Evolutionary conservation across 2,797 vertebrate genomes (phyloP).

Genomic region (Eospalax fontanierii): DNA sequence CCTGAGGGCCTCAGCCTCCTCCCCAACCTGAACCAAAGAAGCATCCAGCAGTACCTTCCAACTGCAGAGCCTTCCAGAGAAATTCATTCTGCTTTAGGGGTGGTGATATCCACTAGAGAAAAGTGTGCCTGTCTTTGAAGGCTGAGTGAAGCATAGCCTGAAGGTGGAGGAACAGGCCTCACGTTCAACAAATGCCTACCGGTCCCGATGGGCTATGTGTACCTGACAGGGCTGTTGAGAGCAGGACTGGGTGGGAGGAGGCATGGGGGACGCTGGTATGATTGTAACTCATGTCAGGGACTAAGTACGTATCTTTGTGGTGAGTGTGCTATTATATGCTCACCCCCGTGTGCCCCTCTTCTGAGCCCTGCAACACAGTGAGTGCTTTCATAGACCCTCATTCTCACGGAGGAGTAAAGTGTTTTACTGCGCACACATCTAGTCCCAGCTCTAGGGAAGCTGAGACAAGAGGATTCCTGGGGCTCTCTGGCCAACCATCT

Average conservation of each 20-base stretch:
- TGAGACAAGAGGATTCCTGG: background rate
- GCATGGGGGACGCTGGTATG: background rate
- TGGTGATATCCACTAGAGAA: background rate
- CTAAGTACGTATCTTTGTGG: background rate
- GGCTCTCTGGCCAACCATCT: background rate
- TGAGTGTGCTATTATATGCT: background rate
- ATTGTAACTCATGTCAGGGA: background rate
- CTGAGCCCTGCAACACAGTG: background rate
- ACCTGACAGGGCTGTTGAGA: background rate
- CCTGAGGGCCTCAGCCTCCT: background rate
- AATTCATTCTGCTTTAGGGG: accelerated
- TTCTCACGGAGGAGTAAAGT: background rate
- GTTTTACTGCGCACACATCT: background rate
- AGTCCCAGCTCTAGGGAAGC: background rate
- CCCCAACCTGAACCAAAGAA: background rate
- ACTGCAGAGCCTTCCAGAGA: background rate
- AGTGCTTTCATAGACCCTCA: background rate
- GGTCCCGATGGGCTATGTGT: background rate
- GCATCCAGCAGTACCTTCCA: background rate
- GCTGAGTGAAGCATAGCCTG: background rate
- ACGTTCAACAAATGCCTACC: background rate
- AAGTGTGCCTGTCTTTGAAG: background rate
- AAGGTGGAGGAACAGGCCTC: background rate
- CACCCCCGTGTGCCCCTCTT: no score
- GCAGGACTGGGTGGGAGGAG: background rate